Conservation (phyloP, 2,113 vertebrate genomes). For the Galemys pyrenaicus region DNA sequence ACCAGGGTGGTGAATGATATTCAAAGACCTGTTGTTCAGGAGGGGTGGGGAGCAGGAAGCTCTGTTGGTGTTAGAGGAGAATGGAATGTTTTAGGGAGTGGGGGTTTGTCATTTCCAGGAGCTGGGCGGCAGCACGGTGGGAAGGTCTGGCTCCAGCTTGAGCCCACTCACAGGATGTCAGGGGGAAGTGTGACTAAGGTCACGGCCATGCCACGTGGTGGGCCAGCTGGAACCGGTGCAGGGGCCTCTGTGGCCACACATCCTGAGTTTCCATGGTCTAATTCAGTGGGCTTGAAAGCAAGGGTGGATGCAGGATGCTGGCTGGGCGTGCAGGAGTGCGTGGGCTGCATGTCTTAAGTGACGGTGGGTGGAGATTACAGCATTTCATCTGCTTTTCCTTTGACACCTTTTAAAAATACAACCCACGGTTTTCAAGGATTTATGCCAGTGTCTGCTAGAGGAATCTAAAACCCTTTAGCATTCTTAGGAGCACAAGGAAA, state of each 20-base stretch:
- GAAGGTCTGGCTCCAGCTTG: conserved; percentile 79
- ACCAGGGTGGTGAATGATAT: conserved; percentile 82
- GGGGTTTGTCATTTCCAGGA: conserved; percentile 88
- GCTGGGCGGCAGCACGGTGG: conserved; percentile 82
- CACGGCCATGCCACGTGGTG: conserved; percentile 77
- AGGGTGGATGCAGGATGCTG: conserved; percentile 82
- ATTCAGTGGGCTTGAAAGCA: conserved; percentile 76
- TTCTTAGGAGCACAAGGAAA: not conserved
- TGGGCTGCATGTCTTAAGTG: conserved; percentile 80
- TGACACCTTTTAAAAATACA: conserved; percentile 85
- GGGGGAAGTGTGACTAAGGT: conserved; percentile 84
- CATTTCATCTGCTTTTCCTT: conserved; percentile 83
- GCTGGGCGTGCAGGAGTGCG: conserved; percentile 77
- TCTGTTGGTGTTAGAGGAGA: conserved; percentile 83
- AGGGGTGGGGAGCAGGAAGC: conserved; percentile 88
- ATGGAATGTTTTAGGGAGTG: conserved; percentile 90
- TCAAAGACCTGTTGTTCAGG: conserved; percentile 88
- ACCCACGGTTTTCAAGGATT: conserved; percentile 8
- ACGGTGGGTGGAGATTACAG: conserved; percentile 82
- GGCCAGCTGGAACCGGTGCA: conserved; percentile 78
- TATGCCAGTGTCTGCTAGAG: conserved; percentile 36
- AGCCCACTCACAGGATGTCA: conserved; percentile 85
- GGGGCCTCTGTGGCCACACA: conserved; percentile 81
- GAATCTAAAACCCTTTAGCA: not conserved
- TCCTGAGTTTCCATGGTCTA: conserved; percentile 86